phyloP scores from a whole-genome alignment of 2,888 invertebrate genomes.

The Hetaerina titia region DNA sequence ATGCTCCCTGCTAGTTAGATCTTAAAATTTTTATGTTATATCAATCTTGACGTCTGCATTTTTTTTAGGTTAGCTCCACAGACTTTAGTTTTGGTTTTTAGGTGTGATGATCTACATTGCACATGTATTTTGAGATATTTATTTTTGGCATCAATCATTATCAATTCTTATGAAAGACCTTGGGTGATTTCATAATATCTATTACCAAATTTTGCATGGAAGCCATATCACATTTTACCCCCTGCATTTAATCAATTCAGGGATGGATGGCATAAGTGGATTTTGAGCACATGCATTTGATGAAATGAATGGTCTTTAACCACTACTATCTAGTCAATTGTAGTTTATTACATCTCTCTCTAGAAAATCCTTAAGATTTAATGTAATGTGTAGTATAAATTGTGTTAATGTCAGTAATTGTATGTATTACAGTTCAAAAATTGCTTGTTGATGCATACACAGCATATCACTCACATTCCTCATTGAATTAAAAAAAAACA shows the following conservation, averaged over 20 bases:
- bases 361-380: conserved; percentile 24
- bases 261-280: not conserved
- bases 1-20: not conserved
- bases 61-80: not conserved
- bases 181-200: not conserved
- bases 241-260: conserved; percentile 32
- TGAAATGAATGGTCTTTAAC: conserved; percentile 4
- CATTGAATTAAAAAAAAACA: not conserved
- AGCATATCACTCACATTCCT: conserved; percentile 52
- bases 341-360: conserved; percentile 1
- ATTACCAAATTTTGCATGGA: conserved; percentile 6
- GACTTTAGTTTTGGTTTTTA: too few species aligned
- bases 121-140: not conserved
- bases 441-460: conserved; percentile 37
- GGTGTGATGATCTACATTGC: not conserved
- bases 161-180: not conserved
- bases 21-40: not conserved
- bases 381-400: conserved; percentile 29
- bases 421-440: conserved; percentile 16
- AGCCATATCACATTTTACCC: conserved; percentile 23
- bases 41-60: not conserved
- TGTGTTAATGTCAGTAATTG: conserved; percentile 47
- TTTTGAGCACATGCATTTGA: not conserved
- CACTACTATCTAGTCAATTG: conserved; percentile 52
- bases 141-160: not conserved